phyloP scores from a whole-genome alignment of 1,140 invertebrate species.

The Rhyacophila brunnea region DNA sequence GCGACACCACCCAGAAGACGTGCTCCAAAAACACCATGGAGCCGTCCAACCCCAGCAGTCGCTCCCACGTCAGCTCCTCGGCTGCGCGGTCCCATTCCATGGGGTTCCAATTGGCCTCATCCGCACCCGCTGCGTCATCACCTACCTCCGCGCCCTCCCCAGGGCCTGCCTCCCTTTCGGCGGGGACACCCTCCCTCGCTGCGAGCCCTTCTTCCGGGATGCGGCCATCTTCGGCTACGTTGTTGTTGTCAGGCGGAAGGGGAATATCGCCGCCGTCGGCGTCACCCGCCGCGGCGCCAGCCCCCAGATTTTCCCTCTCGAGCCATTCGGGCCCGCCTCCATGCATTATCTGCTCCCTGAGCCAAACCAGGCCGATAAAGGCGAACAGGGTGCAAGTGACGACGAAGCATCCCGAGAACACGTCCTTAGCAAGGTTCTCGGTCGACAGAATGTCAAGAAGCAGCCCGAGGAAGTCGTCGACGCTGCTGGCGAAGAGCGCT shows the following conservation, averaged over 20 bases:
- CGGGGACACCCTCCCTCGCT: slow-evolving; percentile 39
- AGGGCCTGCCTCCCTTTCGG: slow-evolving; percentile 45
- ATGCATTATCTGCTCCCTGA: slow-evolving; percentile 96
- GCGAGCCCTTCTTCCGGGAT: slow-evolving; percentile 19
- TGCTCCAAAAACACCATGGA: slow-evolving; percentile 97
- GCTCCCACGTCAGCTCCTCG: slow-evolving; percentile 97
- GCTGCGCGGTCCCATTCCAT: slow-evolving; percentile 97
- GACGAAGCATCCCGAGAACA: slow-evolving; percentile 95
- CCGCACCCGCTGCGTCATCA: slow-evolving; percentile 59
- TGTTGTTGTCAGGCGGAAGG: slow-evolving; percentile 42
- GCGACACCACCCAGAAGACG: slow-evolving; percentile 97
- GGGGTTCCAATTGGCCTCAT: slow-evolving; percentile 96
- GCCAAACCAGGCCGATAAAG: slow-evolving; percentile 96
- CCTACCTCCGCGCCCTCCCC: slow-evolving; percentile 47
- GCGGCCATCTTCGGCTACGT: slow-evolving; percentile 34
- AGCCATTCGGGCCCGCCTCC: slow-evolving; percentile 96
- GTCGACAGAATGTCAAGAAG: slow-evolving; percentile 91
- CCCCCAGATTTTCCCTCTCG: slow-evolving; percentile 65
- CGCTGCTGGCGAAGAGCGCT: slow-evolving; percentile 85
- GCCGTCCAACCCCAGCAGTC: slow-evolving; percentile 93
- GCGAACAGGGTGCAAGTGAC: slow-evolving; percentile 95
- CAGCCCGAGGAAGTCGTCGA: slow-evolving; percentile 80
- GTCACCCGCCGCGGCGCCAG: slow-evolving; percentile 32
- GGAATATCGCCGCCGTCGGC: slow-evolving; percentile 40
- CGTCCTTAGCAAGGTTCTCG: slow-evolving; percentile 90